Evolutionary conservation across 2,113 vertebrate species (phyloP).

Genomic region (Xyrauchen texanus): DNA sequence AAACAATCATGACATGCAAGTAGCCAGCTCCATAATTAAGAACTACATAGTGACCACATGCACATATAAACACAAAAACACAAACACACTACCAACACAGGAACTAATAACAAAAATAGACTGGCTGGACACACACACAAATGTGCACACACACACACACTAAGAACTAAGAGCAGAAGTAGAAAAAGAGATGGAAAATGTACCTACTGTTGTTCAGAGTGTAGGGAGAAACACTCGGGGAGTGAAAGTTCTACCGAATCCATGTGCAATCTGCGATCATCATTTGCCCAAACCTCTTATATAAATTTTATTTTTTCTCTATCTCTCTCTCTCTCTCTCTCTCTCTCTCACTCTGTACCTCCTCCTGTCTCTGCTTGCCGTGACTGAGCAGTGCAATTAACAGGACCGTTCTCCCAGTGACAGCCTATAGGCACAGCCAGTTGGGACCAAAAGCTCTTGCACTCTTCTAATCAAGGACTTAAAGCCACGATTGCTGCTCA

Average conservation of each 20-base stretch:
- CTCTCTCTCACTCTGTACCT: slow-evolving; percentile 47
- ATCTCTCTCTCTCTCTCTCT: slow-evolving; percentile 66
- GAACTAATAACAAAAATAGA: slow-evolving; percentile 37
- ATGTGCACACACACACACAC: slow-evolving; percentile 45
- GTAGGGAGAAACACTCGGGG: slow-evolving; percentile 95
- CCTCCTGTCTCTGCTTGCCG: slow-evolving; percentile 14
- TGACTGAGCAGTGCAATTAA: slow-evolving; percentile 89
- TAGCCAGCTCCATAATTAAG: slow-evolving; percentile 64
- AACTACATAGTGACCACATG: slow-evolving; percentile 47
- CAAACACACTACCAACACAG: slow-evolving; percentile 45
- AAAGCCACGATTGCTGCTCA: slow-evolving; percentile 95
- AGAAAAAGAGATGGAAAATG: slow-evolving; percentile 78
- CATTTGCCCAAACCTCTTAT: slow-evolving; percentile 83
- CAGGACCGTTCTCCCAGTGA: slow-evolving; percentile 78
- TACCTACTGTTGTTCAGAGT: slow-evolving; percentile 99
- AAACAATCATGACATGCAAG: slow-evolving; percentile 72
- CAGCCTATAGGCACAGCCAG: slow-evolving; percentile 84
- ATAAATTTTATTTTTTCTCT: slow-evolving; percentile 87
- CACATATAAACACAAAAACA: slow-evolving; percentile 63
- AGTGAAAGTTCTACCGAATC: slow-evolving; percentile 98
- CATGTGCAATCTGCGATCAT: slow-evolving; percentile 93
- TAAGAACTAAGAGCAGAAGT: slow-evolving; percentile 58
- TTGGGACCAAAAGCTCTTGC: slow-evolving; percentile 92
- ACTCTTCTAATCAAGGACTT: slow-evolving; percentile 98
- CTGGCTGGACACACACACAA: no score